Percentiles rank a stretch among this genome's conserved stretches.
These are phyloP conservation scores for Pseudonaja textilis DNA, from an alignment of 2,113 vertebrate genomes.

Conservation along the genomic window DNA sequence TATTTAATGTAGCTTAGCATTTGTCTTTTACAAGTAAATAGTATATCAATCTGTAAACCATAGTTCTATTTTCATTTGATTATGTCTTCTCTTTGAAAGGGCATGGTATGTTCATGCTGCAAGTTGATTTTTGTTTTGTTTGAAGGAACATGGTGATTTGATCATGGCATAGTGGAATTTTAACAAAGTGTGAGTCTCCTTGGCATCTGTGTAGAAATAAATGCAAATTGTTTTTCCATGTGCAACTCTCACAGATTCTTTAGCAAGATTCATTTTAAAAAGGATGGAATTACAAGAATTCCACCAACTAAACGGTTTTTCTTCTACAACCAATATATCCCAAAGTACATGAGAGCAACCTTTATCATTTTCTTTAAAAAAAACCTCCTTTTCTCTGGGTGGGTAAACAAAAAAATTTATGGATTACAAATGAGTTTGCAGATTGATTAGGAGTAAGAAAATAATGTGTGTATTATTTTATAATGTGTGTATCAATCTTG, in stretches of 20 bases:
- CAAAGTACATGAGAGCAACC: not conserved
- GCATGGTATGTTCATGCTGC: not conserved
- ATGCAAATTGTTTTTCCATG: not conserved
- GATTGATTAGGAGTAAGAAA: not conserved
- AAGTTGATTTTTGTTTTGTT: conserved; percentile 1
- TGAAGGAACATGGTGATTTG: conserved; percentile 2
- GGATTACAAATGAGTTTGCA: not conserved
- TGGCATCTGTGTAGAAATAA: not conserved
- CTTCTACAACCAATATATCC: not conserved
- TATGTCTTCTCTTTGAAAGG: not conserved
- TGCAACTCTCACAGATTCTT: not conserved
- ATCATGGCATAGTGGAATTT: conserved; percentile 20
- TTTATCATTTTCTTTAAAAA: not conserved
- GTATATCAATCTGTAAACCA: not conserved
- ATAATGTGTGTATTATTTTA: not conserved
- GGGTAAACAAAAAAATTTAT: not conserved
- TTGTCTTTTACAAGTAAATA: not conserved
- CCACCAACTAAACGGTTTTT: not conserved
- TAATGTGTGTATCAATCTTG: not conserved
- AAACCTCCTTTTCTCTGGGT: not conserved
- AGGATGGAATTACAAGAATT: not conserved
- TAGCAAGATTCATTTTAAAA: not conserved
- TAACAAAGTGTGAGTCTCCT: not conserved
- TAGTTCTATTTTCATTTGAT: not conserved
- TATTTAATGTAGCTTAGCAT: not conserved